phyloP scores from a whole-genome alignment of 2,888 invertebrate genomes.

The Dastarcus helophoroides region DNA sequence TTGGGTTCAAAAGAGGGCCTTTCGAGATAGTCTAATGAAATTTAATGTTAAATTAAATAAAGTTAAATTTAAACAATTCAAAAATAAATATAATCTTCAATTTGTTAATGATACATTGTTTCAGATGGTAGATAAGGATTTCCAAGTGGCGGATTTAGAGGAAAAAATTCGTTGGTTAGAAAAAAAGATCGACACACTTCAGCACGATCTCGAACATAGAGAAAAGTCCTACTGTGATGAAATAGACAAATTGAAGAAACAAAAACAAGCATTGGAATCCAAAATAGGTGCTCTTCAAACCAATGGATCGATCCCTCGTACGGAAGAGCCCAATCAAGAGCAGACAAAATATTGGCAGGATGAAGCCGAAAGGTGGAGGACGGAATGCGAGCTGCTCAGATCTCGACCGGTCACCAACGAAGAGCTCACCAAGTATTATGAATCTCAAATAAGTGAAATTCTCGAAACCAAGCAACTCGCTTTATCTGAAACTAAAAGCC shows the following conservation, averaged over 20 bases:
- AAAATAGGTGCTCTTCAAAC: constrained; percentile 14
- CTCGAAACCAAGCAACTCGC: constrained; percentile 27
- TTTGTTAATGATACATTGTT: too few species aligned
- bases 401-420: constrained; percentile 31
- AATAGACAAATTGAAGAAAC: constrained; percentile 43
- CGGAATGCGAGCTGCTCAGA: constrained; percentile 54
- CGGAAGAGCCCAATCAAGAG: constrained; percentile 4
- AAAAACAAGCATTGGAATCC: constrained; percentile 15
- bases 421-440: constrained; percentile 31
- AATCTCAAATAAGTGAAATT: constrained; percentile 28
- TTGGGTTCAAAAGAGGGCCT: too few species aligned
- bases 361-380: constrained; percentile 61
- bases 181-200: constrained; percentile 49
- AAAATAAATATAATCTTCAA: too few species aligned
- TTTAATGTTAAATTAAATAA: too few species aligned
- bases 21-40: too few species aligned
- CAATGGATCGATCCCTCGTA: constrained; percentile 2
- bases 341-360: constrained; percentile 40
- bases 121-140: constrained; percentile 65
- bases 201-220: constrained; percentile 37
- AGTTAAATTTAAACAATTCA: too few species aligned
- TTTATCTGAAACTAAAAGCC: constrained; percentile 28
- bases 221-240: constrained; percentile 46
- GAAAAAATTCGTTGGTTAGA: constrained; percentile 58
- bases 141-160: constrained; percentile 55